Evolutionary conservation across 23 tunicate species (phyloP).

Genomic region (Phallusia fumigata): DNA sequence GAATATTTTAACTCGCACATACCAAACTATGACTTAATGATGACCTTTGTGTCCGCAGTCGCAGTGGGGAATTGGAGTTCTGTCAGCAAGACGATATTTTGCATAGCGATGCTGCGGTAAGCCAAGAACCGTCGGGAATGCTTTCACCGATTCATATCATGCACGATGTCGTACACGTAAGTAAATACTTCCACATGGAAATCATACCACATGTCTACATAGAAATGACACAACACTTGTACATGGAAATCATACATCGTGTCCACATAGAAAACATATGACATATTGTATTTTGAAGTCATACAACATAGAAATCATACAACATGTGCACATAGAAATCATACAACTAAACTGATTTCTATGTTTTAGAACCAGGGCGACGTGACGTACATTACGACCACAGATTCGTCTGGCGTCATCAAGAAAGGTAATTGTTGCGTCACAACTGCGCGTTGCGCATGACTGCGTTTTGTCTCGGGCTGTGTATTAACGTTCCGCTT

Average conservation of each 20-base stretch:
- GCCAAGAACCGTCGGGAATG: conserved; percentile 75
- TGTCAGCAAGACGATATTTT: conserved; percentile 34
- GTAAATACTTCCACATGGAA: neutral
- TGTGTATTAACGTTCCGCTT: neutral
- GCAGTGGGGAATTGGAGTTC: conserved; percentile 34
- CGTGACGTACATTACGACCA: conserved; percentile 61
- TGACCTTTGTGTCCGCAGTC: conserved; percentile 13
- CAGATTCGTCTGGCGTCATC: conserved; percentile 50
- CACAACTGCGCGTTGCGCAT: neutral
- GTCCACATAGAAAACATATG: neutral
- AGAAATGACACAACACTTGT: neutral
- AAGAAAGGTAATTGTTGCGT: conserved; percentile 61
- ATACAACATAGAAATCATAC: no score
- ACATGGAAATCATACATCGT: neutral
- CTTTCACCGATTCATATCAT: conserved; percentile 75
- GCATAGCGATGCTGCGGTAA: conserved; percentile 25
- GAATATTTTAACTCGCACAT: no score
- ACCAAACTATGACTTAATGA: neutral
- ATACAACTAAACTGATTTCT: neutral
- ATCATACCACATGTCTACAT: neutral
- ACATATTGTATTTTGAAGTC: no score
- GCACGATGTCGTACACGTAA: conserved; percentile 15
- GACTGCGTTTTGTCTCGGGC: neutral
- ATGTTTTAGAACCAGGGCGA: neutral
- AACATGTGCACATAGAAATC: neutral